Percentiles rank a stretch among this genome's conserved stretches.
Conservation (phyloP, 2,113 vertebrate genomes). For the Pollachius pollachius region DNA sequence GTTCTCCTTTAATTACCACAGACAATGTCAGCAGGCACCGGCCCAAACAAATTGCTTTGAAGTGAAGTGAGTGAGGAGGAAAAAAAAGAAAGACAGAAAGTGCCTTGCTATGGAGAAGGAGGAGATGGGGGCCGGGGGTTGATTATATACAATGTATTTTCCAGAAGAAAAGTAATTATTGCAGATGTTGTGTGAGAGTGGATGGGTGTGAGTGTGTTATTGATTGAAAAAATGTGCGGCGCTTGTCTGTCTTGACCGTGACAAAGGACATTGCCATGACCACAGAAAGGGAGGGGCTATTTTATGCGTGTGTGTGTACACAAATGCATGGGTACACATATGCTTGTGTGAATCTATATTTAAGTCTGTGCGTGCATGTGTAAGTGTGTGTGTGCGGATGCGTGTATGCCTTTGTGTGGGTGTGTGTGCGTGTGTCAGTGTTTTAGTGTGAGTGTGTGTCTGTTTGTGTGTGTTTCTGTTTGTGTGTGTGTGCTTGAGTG, state of each 20-base stretch:
- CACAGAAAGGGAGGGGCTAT: neutral
- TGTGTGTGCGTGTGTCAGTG: neutral
- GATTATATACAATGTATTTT: no score
- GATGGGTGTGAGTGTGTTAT: constrained; percentile 16
- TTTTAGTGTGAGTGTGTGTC: constrained; percentile 16
- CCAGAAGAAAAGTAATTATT: no score
- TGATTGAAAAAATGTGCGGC: constrained; percentile 18
- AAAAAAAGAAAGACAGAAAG: constrained; percentile 11
- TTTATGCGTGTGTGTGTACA: constrained; percentile 9
- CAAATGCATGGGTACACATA: neutral
- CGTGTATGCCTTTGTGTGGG: constrained; percentile 13
- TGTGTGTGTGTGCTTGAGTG: constrained; percentile 18
- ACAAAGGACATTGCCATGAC: constrained; percentile 29
- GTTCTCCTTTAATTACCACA: constrained; percentile 74
- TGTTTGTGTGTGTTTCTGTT: constrained; percentile 10
- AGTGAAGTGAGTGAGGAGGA: constrained; percentile 54
- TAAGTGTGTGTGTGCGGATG: constrained; percentile 9
- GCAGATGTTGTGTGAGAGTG: constrained; percentile 39
- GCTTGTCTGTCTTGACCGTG: constrained; percentile 51
- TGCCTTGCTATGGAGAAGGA: constrained; percentile 52
- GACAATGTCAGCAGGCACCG: constrained; percentile 73
- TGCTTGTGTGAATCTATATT: constrained; percentile 12
- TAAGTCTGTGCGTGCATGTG: neutral
- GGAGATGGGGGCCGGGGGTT: constrained; percentile 37
- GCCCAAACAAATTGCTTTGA: constrained; percentile 75